These are phyloP conservation scores for Drosophila sp. DNA, from an alignment of 1,140 invertebrate genomes.

Conservation along the genomic window DNA sequence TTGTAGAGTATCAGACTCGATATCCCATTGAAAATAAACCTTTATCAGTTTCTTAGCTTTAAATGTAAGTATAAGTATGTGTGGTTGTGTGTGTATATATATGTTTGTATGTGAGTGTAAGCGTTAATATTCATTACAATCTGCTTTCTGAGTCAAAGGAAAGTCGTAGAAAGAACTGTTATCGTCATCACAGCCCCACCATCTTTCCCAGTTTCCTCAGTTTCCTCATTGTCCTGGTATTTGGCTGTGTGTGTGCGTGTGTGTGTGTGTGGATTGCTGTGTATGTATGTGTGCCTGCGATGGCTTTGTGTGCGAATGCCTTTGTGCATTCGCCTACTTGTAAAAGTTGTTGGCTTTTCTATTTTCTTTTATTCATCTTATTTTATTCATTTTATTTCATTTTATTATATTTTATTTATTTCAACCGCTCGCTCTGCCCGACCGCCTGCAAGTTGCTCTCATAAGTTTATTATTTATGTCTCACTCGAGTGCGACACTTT, in stretches of 20 bases:
- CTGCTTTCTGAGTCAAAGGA: constrained; percentile 60
- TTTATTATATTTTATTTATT: constrained; percentile 48
- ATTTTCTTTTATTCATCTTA: constrained; percentile 15
- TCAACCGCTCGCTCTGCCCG: neutral
- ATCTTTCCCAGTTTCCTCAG: constrained; percentile 17
- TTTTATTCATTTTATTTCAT: constrained; percentile 61
- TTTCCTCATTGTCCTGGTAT: constrained; percentile 39
- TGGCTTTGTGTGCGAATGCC: constrained; percentile 28
- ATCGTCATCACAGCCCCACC: constrained; percentile 2
- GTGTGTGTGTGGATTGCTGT: constrained; percentile 4
- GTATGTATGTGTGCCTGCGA: constrained; percentile 5
- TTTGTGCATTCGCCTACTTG: constrained; percentile 35
- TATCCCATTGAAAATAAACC: constrained; percentile 1
- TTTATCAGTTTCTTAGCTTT: neutral
- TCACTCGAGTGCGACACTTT: constrained; percentile 70
- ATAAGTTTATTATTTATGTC: constrained; percentile 77
- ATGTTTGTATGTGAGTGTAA: constrained; percentile 14
- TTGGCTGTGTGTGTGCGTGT: neutral
- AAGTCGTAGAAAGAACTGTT: constrained; percentile 31
- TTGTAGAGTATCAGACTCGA: too few species aligned
- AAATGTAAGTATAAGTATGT: neutral
- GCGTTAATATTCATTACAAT: constrained; percentile 69
- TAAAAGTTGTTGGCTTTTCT: constrained; percentile 34
- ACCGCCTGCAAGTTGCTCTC: constrained; percentile 47
- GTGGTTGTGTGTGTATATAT: neutral